Percentiles rank a stretch among this genome's conserved stretches.
Conservation (phyloP, 2,888 invertebrate species). For the Tenthredo amoena region DNA sequence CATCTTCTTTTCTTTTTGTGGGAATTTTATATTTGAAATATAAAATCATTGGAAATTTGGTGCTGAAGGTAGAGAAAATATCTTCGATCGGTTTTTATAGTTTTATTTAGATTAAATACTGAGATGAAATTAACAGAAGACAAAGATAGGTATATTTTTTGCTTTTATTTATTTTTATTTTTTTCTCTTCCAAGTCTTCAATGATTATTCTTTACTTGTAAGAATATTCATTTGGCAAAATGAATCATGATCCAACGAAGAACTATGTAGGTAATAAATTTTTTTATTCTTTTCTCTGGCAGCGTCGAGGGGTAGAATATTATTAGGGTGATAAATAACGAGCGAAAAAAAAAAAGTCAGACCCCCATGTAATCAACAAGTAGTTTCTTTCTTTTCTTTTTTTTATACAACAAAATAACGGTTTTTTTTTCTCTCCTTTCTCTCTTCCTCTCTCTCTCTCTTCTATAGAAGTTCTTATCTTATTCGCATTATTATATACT, state of each 20-base stretch:
- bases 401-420: conserved; percentile 74
- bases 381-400: conserved; percentile 51
- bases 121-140: conserved; percentile 29
- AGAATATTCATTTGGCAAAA: not conserved
- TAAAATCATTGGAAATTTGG: not conserved
- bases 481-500: conserved; percentile 59
- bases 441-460: conserved; percentile 60
- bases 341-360: conserved; percentile 67
- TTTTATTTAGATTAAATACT: conserved; percentile 29
- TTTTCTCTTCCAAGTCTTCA: not conserved
- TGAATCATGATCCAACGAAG: conserved; percentile 30
- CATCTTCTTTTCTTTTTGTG: too few relatives aligned
- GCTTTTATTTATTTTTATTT: not conserved
- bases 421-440: conserved; percentile 66
- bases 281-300: not conserved
- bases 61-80: not conserved
- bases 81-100: not conserved
- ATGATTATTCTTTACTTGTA: conserved; percentile 1
- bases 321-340: conserved; percentile 66
- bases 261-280: not conserved
- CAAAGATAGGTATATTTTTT: not conserved
- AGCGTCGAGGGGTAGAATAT: conserved; percentile 49
- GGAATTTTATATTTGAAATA: too few relatives aligned
- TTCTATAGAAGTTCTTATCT: conserved; percentile 52
- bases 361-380: conserved; percentile 68